These are phyloP conservation scores for Spinibarbus caldwelli DNA, from an alignment of 2,797 vertebrate species.

Conservation along the genomic window DNA sequence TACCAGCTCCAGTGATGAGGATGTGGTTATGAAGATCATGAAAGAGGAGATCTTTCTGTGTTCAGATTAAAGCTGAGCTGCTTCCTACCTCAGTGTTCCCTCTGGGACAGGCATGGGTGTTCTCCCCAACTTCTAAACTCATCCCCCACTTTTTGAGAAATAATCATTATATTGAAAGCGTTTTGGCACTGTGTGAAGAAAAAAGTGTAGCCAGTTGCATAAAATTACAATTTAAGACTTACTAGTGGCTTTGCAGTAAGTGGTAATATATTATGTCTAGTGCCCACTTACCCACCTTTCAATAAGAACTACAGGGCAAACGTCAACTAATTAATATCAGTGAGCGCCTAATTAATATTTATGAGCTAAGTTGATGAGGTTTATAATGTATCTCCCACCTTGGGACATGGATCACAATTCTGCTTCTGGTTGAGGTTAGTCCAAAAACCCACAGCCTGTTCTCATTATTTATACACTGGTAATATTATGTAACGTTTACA, in stretches of 20 bases:
- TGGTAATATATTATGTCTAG: neutral
- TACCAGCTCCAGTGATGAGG: neutral
- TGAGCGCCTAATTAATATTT: neutral
- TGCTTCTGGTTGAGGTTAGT: conserved; percentile 22
- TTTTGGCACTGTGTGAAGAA: neutral
- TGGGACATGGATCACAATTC: conserved; percentile 5
- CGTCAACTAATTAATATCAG: neutral
- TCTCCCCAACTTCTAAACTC: neutral
- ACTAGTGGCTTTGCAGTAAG: neutral
- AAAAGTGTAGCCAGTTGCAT: neutral
- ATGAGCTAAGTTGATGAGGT: conserved; percentile 5
- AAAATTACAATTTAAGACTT: neutral
- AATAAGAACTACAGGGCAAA: neutral
- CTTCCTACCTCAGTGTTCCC: neutral
- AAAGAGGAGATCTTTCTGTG: conserved; percentile 14
- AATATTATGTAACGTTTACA: neutral
- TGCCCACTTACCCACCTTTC: neutral
- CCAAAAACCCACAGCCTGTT: neutral
- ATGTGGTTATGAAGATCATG: conserved; percentile 25
- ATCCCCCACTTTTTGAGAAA: neutral
- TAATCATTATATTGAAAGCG: neutral
- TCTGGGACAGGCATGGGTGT: neutral
- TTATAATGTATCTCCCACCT: neutral
- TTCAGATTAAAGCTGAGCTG: conserved; percentile 21
- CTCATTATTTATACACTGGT: neutral